Evolutionary conservation across 2,888 invertebrate genomes (phyloP), one percentile per base, ranked within the genome.

Genomic region (Platerodrilus igneus): DNA sequence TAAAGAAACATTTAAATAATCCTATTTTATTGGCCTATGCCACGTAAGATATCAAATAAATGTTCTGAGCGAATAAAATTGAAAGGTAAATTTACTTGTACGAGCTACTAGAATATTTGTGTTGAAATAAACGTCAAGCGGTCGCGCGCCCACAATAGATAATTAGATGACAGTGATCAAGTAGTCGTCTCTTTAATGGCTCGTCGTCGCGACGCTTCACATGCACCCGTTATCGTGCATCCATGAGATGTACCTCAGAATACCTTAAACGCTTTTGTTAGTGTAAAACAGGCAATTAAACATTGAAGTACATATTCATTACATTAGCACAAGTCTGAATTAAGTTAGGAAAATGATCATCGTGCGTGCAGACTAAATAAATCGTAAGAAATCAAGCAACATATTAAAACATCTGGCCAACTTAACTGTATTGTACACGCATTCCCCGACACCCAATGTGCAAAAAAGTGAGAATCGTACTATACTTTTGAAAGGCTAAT

Each of bases 91-190:
- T n/a, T n/a, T n/a, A n/a, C n/a, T n/a, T n/a, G n/a, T n/a, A n/a
- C n/a, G n/a, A n/a, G n/a, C n/a, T n/a, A n/a, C n/a, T n/a, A n/a
- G n/a, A n/a, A n/a, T n/a, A n/a, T n/a, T n/a, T n/a, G n/a, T n/a
- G n/a, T n/a, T n/a, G 35, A 40, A 40, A 42, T 42, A 42, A 41
- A 42, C 37, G 4, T 32, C 31, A 23, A 26, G 38, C 22, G 26
- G 33, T 26, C 29, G 20, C 16, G 25, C 41, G 41, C 41, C 41
- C 41, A 41, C 41, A 41, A 45, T 41, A 46, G 39, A 42, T 36
- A 46, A 46, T 46, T 41, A 42, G 41, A 19, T 46, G 45, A 46
- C 45, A 46, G 38, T 46, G 45, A 46, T 46, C 39, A 42, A 46
- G 45, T 42, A 21, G 35, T 41, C 30, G 38, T 35, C 41, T 34